Evolutionary conservation across 2,113 vertebrate genomes (phyloP), one percentile per base, ranked within the genome.

Genomic region (Etheostoma cragini): DNA sequence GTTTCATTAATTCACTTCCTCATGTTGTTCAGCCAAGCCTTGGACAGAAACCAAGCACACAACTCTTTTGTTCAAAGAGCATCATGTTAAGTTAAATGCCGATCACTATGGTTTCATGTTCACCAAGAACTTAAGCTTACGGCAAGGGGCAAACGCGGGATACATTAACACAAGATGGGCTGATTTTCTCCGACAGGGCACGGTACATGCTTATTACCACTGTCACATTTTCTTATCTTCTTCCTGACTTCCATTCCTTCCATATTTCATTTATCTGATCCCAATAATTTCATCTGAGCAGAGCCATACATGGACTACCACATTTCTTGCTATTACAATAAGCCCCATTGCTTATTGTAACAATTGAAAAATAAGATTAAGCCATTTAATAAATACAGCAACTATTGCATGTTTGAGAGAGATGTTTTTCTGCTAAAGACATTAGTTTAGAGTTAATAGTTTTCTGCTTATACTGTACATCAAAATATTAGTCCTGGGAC

Each of bases 1-100:
- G 52, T 79, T 80, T 77, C 15, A 64, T 79, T 35, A 67, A 65
- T 69, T 69, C n/a, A 3, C 60, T 62, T 65, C 6, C 22, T 72
- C 13, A 1, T 88, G 84, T 80, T 87, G 67, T 83, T 80, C 80
- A 72, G 62, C 35, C 33, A 22, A 82, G 38, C 47, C 35, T 65
- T 24, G 16, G 22, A 72, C 33, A 63, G 73, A 62, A 79, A 83
- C 67, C 33, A 50, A 68, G 47, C 83, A 79, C 78, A 70, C 45
- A 14, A 33, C 63, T 81, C 46, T 0, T 38, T 2, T 7, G 14
- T 72, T 75, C 60, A n/a, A 54, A 84, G 53, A 86, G 77, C 87
- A 64, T 72, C 52, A 45, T 24, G 66, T 71, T 54, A 47, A 76
- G 71, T 60, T 54, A 33, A 50, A 66, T 53, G 17, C 78, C 61